phyloP scores from a whole-genome alignment of 2,797 vertebrate species.

The Garrulus glandarius region DNA sequence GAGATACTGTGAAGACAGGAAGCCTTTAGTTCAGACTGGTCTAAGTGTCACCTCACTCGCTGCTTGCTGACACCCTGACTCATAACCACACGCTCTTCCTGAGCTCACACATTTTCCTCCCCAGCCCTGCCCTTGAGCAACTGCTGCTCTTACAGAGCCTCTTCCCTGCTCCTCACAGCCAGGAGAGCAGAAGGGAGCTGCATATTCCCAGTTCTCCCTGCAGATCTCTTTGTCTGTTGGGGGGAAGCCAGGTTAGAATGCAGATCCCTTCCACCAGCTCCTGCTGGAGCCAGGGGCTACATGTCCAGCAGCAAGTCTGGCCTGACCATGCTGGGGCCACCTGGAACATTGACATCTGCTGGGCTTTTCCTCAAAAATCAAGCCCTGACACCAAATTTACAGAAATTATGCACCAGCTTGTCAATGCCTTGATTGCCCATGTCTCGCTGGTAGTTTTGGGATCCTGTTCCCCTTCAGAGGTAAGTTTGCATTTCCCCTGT shows the following conservation, averaged over 20 bases:
- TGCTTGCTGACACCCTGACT: not conserved
- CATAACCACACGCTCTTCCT: constrained; percentile 62
- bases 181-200: not conserved
- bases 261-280: not conserved
- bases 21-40: not conserved
- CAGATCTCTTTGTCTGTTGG: not conserved
- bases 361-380: not conserved
- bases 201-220: not conserved
- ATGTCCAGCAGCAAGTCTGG: not conserved
- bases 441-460: not conserved
- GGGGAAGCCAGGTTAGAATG: not conserved
- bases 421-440: not conserved
- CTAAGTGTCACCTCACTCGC: not conserved
- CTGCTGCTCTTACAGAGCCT: not conserved
- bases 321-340: not conserved
- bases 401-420: not conserved
- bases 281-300: not conserved
- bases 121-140: not conserved
- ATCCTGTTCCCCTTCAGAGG: not conserved
- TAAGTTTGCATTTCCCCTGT: not conserved
- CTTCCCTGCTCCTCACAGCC: not conserved
- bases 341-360: not conserved
- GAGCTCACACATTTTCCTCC: not conserved
- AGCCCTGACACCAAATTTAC: not conserved
- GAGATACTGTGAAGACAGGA: constrained; percentile 10